phyloP scores from a whole-genome alignment of 2,888 invertebrate genomes.

The Drosophila differens region DNA sequence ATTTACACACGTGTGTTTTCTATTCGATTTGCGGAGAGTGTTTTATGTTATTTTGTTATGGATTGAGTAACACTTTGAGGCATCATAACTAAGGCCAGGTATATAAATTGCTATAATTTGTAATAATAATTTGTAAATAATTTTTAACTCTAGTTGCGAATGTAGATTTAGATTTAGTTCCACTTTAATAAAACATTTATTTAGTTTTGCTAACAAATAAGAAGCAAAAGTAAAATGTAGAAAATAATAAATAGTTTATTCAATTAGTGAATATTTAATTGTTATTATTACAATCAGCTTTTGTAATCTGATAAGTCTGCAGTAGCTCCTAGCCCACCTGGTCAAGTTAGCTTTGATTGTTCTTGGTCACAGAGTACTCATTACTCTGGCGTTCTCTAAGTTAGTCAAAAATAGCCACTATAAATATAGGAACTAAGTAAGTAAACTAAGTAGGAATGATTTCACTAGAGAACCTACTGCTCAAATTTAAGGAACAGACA shows the following conservation, averaged over 20 bases:
- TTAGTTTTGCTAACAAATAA: background rate
- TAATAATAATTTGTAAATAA: background rate
- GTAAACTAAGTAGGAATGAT: background rate
- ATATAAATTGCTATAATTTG: background rate
- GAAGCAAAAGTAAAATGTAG: rapidly evolving
- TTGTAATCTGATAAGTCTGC: background rate
- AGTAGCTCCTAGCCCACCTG: background rate
- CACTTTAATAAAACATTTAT: background rate
- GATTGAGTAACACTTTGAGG: background rate
- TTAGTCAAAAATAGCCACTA: background rate
- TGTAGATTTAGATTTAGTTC: background rate
- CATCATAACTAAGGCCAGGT: background rate
- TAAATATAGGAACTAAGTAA: rapidly evolving
- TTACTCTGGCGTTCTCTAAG: too few relatives aligned
- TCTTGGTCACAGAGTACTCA: background rate
- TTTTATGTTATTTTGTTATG: background rate
- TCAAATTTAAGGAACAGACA: too few relatives aligned
- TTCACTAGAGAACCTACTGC: too few relatives aligned
- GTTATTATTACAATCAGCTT: background rate
- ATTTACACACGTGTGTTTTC: background rate
- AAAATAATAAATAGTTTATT: background rate
- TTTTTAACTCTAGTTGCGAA: background rate
- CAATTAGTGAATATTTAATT: background rate
- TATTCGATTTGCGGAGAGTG: background rate
- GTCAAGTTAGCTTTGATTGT: background rate